phyloP scores from a whole-genome alignment of 2,888 invertebrate species.

The Galerucella pusilla region DNA sequence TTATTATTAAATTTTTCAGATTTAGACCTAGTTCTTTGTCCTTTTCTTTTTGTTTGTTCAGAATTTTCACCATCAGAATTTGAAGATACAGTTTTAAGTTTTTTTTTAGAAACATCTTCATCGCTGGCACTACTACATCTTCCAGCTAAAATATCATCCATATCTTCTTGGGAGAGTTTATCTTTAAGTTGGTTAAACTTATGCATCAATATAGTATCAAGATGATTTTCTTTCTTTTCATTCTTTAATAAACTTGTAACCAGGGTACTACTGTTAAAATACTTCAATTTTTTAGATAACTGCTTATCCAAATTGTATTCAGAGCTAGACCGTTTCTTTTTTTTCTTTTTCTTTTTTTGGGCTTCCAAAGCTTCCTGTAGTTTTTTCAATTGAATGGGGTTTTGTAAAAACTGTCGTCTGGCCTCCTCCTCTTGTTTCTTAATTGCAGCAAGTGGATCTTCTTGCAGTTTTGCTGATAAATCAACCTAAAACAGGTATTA shows the following conservation, averaged over 20 bases:
- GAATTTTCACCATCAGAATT: conserved; percentile 44
- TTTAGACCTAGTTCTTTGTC: neutral
- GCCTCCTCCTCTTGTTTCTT: conserved; percentile 92
- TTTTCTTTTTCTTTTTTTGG: conserved; percentile 67
- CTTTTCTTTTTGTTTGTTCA: conserved; percentile 19
- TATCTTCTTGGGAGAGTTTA: conserved; percentile 64
- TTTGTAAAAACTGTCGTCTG: conserved; percentile 84
- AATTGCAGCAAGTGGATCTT: conserved; percentile 92
- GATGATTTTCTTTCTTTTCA: conserved; percentile 65
- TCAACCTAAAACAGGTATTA: conserved; percentile 78
- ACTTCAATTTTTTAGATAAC: conserved; percentile 57
- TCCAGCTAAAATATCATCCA: conserved; percentile 63
- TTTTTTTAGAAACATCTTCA: conserved; percentile 48
- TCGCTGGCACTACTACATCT: conserved; percentile 56
- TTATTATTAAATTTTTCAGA: neutral
- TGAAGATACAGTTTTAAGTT: conserved; percentile 46
- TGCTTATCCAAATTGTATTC: conserved; percentile 57
- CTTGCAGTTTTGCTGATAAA: conserved; percentile 87
- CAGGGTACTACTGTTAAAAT: conserved; percentile 47
- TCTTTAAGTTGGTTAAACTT: conserved; percentile 77
- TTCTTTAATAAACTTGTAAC: conserved; percentile 47
- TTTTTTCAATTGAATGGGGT: conserved; percentile 90
- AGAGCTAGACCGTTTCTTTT: conserved; percentile 62
- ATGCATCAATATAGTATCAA: conserved; percentile 77
- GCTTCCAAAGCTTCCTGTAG: conserved; percentile 81